Conservation (phyloP, 2,797 vertebrate species). For the Austrolebias charrua region DNA sequence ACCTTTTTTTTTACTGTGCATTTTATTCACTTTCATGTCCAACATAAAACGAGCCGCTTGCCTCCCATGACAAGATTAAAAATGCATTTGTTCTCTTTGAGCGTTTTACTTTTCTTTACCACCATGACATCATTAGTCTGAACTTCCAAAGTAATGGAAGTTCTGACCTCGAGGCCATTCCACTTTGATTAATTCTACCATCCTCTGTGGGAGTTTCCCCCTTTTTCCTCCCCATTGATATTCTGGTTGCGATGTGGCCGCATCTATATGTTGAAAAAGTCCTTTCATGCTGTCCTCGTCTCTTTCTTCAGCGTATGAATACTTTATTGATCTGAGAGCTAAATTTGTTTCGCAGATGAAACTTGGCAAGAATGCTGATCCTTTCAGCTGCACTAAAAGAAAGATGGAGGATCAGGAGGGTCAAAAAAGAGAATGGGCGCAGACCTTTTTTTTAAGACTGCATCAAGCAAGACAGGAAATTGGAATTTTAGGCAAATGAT, state of each 20-base stretch:
- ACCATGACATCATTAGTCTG: background rate
- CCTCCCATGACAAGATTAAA: slow-evolving; percentile 16
- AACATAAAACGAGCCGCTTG: slow-evolving; percentile 6
- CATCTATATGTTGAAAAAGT: slow-evolving; percentile 43
- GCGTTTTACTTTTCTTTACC: slow-evolving; percentile 6
- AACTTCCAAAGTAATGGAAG: slow-evolving; percentile 5
- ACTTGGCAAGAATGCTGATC: slow-evolving; percentile 5
- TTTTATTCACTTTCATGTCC: background rate
- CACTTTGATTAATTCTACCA: background rate
- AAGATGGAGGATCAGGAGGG: background rate
- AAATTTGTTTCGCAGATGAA: slow-evolving; percentile 39
- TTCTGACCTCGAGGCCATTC: slow-evolving; percentile 3
- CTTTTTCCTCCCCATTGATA: slow-evolving; percentile 34
- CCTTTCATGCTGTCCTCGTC: slow-evolving; percentile 39
- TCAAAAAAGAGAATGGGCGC: background rate
- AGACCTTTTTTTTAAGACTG: background rate
- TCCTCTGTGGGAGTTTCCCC: slow-evolving; percentile 27
- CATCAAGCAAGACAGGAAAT: background rate
- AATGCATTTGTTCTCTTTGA: slow-evolving; percentile 19
- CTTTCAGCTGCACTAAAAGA: slow-evolving; percentile 6
- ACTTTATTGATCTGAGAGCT: slow-evolving; percentile 56
- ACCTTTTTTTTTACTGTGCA: background rate
- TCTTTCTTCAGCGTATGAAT: slow-evolving; percentile 38
- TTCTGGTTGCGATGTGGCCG: slow-evolving; percentile 46
- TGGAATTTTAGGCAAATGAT: too few relatives aligned